These are phyloP conservation scores for Gastrophryne carolinensis DNA, from an alignment of 2,797 vertebrate genomes.

Conservation along the genomic window DNA sequence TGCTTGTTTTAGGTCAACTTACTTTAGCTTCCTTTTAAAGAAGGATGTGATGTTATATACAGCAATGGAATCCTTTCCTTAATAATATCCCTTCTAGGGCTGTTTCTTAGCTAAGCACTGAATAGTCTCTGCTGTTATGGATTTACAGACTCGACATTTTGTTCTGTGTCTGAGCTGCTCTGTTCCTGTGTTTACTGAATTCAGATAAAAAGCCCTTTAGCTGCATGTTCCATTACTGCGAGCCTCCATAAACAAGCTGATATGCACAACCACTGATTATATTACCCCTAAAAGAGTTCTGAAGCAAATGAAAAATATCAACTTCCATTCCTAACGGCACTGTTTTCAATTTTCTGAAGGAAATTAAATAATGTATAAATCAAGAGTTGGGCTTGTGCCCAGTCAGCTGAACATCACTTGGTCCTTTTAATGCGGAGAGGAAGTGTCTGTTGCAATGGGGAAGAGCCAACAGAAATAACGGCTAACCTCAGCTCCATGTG, in stretches of 20 bases:
- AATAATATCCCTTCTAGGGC: slow-evolving; percentile 3
- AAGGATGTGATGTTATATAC: not conserved
- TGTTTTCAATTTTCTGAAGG: slow-evolving; percentile 84
- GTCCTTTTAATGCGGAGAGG: slow-evolving; percentile 82
- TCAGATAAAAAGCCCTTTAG: slow-evolving; percentile 48
- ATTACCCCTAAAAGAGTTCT: slow-evolving; percentile 73
- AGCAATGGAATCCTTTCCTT: not conserved
- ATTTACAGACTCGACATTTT: slow-evolving; percentile 26
- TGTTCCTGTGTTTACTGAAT: slow-evolving; percentile 50
- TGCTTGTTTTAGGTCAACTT: too few relatives aligned
- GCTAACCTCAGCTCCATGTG: slow-evolving; percentile 85
- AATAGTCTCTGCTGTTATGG: slow-evolving; percentile 13
- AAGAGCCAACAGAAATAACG: slow-evolving; percentile 86
- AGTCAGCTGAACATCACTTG: slow-evolving; percentile 82
- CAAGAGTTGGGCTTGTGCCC: slow-evolving; percentile 73
- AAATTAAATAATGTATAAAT: slow-evolving; percentile 93
- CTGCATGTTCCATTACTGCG: slow-evolving; percentile 65
- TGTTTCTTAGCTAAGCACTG: slow-evolving; percentile 2
- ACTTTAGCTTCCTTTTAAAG: not conserved
- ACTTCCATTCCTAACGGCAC: slow-evolving; percentile 72
- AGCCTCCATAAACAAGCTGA: slow-evolving; percentile 70
- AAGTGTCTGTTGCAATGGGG: slow-evolving; percentile 80
- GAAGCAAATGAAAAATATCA: slow-evolving; percentile 77
- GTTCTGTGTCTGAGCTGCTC: slow-evolving; percentile 37
- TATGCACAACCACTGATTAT: slow-evolving; percentile 70